Percentiles rank a stretch among this genome's conserved stretches.
Conservation (phyloP, 2,797 vertebrate species). For the Sebastiscus tertius region DNA sequence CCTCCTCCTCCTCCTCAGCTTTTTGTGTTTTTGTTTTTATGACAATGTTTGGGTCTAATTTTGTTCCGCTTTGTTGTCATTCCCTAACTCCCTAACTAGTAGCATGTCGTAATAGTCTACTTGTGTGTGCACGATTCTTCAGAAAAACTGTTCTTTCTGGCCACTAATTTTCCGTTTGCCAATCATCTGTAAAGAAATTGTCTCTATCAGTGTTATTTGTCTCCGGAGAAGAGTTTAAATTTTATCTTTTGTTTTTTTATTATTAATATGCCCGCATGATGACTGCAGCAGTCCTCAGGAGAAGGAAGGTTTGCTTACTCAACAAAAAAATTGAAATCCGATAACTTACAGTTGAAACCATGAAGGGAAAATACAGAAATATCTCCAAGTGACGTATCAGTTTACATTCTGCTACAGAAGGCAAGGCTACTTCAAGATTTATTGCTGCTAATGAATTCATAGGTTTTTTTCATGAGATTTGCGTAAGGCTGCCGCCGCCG, state of each 20-base stretch:
- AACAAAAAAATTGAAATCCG: constrained; percentile 1
- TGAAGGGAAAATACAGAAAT: constrained; percentile 56
- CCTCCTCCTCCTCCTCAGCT: constrained; percentile 53
- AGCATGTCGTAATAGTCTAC: constrained; percentile 95
- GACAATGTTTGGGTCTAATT: constrained; percentile 73
- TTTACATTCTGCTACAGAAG: constrained; percentile 53
- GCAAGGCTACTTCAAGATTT: constrained; percentile 56
- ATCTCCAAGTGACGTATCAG: constrained; percentile 38
- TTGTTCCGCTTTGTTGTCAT: constrained; percentile 84
- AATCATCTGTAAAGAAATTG: constrained; percentile 83
- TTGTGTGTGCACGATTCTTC: constrained; percentile 88
- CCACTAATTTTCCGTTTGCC: constrained; percentile 79
- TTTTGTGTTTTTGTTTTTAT: constrained; percentile 74
- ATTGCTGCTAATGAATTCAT: constrained; percentile 70
- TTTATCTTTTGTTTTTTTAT: constrained; percentile 49
- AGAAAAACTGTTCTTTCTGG: constrained; percentile 72
- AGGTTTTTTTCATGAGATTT: constrained; percentile 32
- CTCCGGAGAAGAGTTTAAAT: constrained; percentile 73
- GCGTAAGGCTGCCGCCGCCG: constrained; percentile 18
- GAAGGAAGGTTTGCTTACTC: constrained; percentile 72
- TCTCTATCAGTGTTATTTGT: constrained; percentile 85
- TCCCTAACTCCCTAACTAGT: constrained; percentile 84
- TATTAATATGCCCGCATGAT: constrained; percentile 72
- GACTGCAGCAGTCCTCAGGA: constrained; percentile 83
- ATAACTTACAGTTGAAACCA: constrained; percentile 35